Evolutionary conservation across 2,797 vertebrate species (phyloP).

Genomic region (Orestias chungarensis): DNA sequence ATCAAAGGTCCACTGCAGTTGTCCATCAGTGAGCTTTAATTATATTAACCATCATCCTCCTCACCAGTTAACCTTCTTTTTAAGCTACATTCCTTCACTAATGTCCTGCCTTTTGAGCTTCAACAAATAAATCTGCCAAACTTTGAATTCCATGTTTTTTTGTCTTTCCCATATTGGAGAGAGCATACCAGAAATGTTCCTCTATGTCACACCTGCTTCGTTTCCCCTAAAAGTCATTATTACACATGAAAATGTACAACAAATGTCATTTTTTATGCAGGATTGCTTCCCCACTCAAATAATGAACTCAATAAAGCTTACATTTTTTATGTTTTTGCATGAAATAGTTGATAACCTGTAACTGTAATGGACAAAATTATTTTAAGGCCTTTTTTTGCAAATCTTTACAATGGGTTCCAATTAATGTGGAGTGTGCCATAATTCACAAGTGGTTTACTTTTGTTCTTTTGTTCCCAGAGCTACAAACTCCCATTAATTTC

Average conservation of each 20-base stretch:
- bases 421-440: background rate
- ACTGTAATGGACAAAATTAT: background rate
- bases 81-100: background rate
- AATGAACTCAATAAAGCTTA: background rate
- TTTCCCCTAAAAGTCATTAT: background rate
- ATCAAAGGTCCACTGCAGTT: background rate
- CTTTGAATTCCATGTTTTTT: background rate
- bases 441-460: background rate
- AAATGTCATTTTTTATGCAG: background rate
- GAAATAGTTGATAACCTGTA: background rate
- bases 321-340: background rate
- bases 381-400: background rate
- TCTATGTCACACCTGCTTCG: background rate
- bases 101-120: background rate
- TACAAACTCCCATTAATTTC: background rate
- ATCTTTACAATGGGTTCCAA: background rate
- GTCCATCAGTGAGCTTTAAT: background rate
- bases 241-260: background rate
- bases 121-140: background rate
- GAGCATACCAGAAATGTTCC: background rate
- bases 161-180: background rate
- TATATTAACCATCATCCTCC: background rate
- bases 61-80: background rate
- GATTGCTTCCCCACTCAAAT: background rate
- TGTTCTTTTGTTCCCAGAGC: background rate